A percentile compares a stretch with the other conserved stretches of the same genome.
phyloP scores from a whole-genome alignment of 2,888 invertebrate species.

The Melangyna quadrimaculata region DNA sequence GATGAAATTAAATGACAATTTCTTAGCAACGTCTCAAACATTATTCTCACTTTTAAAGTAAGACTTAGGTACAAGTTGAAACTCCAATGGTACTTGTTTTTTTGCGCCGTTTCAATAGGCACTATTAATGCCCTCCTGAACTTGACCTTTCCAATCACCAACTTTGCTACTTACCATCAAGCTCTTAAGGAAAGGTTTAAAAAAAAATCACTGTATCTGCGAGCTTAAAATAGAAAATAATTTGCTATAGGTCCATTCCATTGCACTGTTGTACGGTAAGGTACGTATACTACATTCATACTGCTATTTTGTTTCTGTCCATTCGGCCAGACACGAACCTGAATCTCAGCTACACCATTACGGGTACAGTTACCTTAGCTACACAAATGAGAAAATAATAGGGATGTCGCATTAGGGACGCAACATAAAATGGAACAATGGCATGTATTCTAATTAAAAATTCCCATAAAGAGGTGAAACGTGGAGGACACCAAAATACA shows the following conservation, averaged over 20 bases:
- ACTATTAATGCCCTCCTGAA: not conserved
- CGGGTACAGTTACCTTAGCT: constrained; percentile 61
- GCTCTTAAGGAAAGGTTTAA: not conserved
- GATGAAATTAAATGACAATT: too few relatives aligned
- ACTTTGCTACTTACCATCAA: not conserved
- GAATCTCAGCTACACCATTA: constrained; percentile 34
- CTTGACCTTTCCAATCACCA: not conserved
- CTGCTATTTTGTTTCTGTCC: constrained; percentile 3
- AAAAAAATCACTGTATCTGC: constrained; percentile 28
- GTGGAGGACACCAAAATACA: constrained; percentile 2
- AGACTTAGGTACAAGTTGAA: too few relatives aligned
- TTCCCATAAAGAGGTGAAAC: constrained; percentile 34
- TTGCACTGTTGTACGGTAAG: too few relatives aligned
- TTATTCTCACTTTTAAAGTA: too few relatives aligned
- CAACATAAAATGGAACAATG: constrained; percentile 70
- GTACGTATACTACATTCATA: not conserved
- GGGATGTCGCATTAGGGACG: constrained; percentile 71
- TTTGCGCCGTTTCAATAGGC: not conserved
- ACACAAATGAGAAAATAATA: constrained; percentile 70
- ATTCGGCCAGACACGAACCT: constrained; percentile 38
- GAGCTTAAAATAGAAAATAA: constrained; percentile 66
- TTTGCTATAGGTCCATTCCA: constrained; percentile 53
- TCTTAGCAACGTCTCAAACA: too few relatives aligned
- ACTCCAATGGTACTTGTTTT: not conserved
- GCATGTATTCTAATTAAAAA: constrained; percentile 72